phyloP scores from a whole-genome alignment of 1,140 invertebrate genomes.

The Babylonia areolata region DNA sequence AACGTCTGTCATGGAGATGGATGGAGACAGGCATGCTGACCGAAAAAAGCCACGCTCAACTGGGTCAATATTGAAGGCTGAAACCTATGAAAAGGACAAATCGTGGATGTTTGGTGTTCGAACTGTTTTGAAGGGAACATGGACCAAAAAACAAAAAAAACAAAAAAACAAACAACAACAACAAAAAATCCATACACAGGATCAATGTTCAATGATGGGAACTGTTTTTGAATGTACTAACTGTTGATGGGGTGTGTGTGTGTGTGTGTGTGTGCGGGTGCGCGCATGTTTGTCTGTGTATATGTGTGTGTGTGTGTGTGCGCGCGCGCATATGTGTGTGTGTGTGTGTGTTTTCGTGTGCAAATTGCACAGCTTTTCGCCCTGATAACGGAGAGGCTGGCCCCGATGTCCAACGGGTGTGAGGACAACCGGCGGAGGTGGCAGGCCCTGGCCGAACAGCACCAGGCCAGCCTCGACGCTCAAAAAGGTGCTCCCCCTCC shows the following conservation, averaged over 20 bases:
- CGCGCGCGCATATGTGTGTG: background rate
- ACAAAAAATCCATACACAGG: too few species aligned
- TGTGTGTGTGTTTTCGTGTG: background rate
- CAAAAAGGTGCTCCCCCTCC: constrained; percentile 26
- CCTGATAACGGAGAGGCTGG: constrained; percentile 93
- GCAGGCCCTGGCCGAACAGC: constrained; percentile 88
- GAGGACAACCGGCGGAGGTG: constrained; percentile 90
- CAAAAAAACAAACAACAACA: too few species aligned
- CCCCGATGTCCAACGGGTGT: constrained; percentile 91
- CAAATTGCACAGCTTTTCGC: constrained; percentile 83
- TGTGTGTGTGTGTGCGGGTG: background rate
- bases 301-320: background rate
- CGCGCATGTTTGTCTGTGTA: background rate
- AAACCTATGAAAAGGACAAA: too few species aligned
- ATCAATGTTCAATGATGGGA: too few species aligned
- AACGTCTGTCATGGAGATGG: too few species aligned
- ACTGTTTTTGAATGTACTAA: too few species aligned
- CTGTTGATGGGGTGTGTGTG: background rate
- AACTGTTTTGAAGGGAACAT: too few species aligned
- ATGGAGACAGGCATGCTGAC: too few species aligned
- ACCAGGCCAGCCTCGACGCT: background rate
- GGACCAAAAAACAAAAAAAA: too few species aligned
- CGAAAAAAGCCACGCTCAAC: too few species aligned
- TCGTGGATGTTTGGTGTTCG: too few species aligned
- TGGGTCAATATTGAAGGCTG: too few species aligned